Base-by-base conservation (phyloP, 2,113 vertebrate species). In the Nannospalax galili region DNA sequence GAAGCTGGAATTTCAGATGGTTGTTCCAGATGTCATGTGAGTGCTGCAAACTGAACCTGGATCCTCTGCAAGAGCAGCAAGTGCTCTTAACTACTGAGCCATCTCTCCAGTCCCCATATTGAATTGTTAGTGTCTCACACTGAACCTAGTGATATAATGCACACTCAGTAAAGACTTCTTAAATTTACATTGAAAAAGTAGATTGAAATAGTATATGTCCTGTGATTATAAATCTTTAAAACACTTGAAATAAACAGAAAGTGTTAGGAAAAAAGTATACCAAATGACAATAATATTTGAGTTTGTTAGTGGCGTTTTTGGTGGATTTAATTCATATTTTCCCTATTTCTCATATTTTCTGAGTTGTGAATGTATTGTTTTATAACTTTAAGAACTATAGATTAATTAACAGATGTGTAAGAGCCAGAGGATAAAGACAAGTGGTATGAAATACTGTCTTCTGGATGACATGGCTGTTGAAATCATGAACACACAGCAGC, bases 361-460 rank as follows among this genome's bases (percentile, higher is more conserved):
- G 2, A 24, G 30, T 58, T 30, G 19, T 28, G 37, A 65, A 40
- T 64, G 7, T 7, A 58, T 32, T 20, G 40, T 56, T 81, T 79
- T 64, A 48, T 14, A 67, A 86, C 75, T 93, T 96, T 72, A 16
- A 84, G 81, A 91, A 82, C 42, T 22, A 40, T 72, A 26, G 20
- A 64, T 90, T 92, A 56, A 95, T 52, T 52, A 77, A 45, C 1
- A 52, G 42, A 30, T 60, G 35, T 37, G 5, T 80, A 37, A 9
- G 24, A 37, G 5, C 78, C 60, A 22, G 11, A 26, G 35, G 11
- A 6, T 26, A 5, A 2, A 10, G 78, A 80, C 35, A 12, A 6
- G 35, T 37, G 35, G 4, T 58, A 24, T 15, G 35, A n/a, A 35
- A 52, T 60, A 22, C n/a, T 37, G 10, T 12, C 78, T 37, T 80